These are phyloP conservation scores for Hexactinellida sp. DNA, from an alignment of 37 sponge, comb jelly and placozoan species.

Conservation along the genomic window DNA sequence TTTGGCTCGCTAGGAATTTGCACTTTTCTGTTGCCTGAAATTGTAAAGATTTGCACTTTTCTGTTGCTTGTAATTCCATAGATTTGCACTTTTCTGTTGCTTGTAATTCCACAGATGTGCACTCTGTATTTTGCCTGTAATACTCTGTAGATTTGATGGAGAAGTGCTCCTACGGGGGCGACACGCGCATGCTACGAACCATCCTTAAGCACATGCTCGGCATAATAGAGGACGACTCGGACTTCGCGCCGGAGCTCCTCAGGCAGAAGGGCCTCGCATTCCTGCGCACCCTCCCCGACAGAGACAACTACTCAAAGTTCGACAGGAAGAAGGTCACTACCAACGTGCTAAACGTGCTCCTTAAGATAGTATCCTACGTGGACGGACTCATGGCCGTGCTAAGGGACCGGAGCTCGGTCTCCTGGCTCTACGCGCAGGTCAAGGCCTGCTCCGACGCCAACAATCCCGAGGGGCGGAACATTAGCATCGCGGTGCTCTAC, in stretches of 20 bases:
- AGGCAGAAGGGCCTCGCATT: background rate
- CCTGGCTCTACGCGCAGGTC: background rate
- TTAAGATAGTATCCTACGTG: background rate
- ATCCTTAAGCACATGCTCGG: background rate
- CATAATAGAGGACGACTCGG: background rate
- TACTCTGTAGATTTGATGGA: background rate
- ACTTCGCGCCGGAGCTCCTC: background rate
- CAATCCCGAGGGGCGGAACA: background rate
- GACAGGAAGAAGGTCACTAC: background rate
- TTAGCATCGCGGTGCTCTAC: background rate
- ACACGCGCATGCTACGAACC: background rate
- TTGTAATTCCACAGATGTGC: too few relatives aligned
- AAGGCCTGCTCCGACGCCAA: background rate
- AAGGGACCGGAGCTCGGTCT: background rate
- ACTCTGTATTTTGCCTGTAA: background rate
- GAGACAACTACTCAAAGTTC: background rate
- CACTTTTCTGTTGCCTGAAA: too few relatives aligned
- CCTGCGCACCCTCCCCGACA: background rate
- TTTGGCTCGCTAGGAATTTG: too few relatives aligned
- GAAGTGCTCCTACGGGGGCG: background rate
- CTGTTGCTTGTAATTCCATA: too few relatives aligned
- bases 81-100: too few relatives aligned
- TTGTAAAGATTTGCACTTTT: too few relatives aligned
- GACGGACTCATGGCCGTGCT: background rate
- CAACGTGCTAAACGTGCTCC: background rate